Conservation (phyloP, 2,797 vertebrate genomes). For the Pteronotus mesoamericanus region DNA sequence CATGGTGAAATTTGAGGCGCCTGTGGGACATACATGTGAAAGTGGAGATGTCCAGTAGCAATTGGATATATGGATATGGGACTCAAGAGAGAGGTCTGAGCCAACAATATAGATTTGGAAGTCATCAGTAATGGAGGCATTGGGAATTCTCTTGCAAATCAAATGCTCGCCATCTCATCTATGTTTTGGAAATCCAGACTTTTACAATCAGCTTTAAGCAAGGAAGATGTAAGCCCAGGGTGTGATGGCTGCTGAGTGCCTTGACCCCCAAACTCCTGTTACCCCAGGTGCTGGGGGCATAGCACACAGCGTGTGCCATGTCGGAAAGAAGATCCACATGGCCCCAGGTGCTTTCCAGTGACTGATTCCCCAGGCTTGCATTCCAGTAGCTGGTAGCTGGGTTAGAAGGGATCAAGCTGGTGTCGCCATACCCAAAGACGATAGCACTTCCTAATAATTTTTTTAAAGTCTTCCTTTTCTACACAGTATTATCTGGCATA, state of each 20-base stretch:
- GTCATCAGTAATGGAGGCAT: slow-evolving; percentile 22
- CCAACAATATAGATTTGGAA: not conserved
- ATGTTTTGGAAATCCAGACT: slow-evolving; percentile 38
- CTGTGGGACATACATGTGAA: not conserved
- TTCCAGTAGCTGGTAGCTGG: not conserved
- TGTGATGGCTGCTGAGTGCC: not conserved
- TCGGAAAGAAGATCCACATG: not conserved
- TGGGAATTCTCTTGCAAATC: slow-evolving; percentile 51
- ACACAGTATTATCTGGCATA: not conserved
- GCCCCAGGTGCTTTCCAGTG: not conserved
- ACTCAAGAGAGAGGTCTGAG: not conserved
- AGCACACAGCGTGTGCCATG: not conserved
- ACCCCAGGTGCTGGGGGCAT: not conserved
- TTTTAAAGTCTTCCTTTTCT: not conserved
- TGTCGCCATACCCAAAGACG: not conserved
- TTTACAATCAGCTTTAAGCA: not conserved
- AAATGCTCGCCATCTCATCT: slow-evolving; percentile 30
- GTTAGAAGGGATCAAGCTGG: not conserved
- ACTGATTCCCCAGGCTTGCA: not conserved
- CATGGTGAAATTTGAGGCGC: slow-evolving; percentile 12
- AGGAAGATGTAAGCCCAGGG: not conserved
- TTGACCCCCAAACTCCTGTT: not conserved
- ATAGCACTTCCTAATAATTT: not conserved
- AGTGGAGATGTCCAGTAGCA: slow-evolving; percentile 25
- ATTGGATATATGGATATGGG: not conserved